Evolutionary conservation across 2,113 vertebrate species (phyloP).

Genomic region (Rousettus leschenaultii): DNA sequence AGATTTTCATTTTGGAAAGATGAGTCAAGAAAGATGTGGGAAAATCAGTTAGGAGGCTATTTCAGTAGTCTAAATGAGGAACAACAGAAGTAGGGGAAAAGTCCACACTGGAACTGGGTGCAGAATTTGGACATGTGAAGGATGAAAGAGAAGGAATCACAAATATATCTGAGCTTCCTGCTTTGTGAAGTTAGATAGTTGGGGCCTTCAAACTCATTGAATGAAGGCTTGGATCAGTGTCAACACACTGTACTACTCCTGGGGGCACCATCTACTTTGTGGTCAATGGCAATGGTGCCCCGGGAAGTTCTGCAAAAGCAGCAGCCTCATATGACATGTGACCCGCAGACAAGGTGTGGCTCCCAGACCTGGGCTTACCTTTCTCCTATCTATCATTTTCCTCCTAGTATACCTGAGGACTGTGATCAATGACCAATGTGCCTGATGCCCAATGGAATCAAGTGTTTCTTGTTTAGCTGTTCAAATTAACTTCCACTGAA

Average conservation of each 20-base stretch:
- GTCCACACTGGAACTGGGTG: neutral
- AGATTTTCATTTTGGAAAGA: neutral
- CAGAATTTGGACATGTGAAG: neutral
- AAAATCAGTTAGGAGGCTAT: neutral
- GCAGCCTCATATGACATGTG: neutral
- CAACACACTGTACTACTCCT: neutral
- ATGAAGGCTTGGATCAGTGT: neutral
- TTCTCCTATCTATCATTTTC: neutral
- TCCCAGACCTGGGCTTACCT: neutral
- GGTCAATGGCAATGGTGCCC: neutral
- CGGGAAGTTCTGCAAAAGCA: neutral
- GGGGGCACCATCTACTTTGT: neutral
- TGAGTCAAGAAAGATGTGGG: neutral
- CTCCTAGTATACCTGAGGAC: neutral
- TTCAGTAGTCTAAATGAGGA: neutral
- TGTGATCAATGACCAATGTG: neutral
- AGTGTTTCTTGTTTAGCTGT: neutral
- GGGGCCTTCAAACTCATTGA: neutral
- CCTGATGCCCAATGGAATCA: neutral
- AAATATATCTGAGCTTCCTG: neutral
- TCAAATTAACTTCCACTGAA: neutral
- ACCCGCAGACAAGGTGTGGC: neutral
- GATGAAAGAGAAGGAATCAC: neutral
- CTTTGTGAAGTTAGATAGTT: neutral
- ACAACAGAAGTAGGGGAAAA: neutral